These are phyloP conservation scores for Meteorus cinctellus DNA, from an alignment of 2,888 invertebrate species.

Conservation along the genomic window DNA sequence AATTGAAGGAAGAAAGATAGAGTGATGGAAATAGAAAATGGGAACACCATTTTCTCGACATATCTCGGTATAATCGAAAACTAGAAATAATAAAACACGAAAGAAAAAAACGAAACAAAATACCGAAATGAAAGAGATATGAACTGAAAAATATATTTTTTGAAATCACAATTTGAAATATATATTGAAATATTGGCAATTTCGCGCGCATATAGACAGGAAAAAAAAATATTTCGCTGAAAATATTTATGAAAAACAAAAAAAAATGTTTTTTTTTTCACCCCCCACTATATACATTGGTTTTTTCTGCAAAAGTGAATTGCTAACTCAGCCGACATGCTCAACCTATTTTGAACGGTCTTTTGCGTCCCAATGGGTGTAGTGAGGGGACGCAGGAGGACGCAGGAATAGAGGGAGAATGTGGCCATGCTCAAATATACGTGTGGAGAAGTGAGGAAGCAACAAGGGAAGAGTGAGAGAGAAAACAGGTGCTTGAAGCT, in stretches of 20 bases:
- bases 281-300: neutral
- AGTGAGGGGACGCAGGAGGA: neutral
- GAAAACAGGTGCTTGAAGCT: constrained; percentile 26
- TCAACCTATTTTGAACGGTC: constrained; percentile 38
- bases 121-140: neutral
- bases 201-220: neutral
- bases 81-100: neutral
- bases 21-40: neutral
- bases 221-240: neutral
- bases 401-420: neutral
- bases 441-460: constrained; percentile 12
- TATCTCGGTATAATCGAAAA: neutral
- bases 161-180: constrained; percentile 7
- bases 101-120: neutral
- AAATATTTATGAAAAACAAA: neutral
- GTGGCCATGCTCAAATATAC: constrained; percentile 20
- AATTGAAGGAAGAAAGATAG: neutral
- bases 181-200: neutral
- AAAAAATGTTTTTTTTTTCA: neutral
- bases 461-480: neutral
- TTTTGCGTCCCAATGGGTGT: constrained; percentile 25
- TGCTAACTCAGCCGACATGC: constrained; percentile 36
- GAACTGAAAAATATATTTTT: neutral
- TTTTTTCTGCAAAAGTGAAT: constrained; percentile 34
- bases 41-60: constrained; percentile 13